Evolutionary conservation across 35 echinoderm and acorn worm species (phyloP).

Genomic region (Apostichopus californicus): DNA sequence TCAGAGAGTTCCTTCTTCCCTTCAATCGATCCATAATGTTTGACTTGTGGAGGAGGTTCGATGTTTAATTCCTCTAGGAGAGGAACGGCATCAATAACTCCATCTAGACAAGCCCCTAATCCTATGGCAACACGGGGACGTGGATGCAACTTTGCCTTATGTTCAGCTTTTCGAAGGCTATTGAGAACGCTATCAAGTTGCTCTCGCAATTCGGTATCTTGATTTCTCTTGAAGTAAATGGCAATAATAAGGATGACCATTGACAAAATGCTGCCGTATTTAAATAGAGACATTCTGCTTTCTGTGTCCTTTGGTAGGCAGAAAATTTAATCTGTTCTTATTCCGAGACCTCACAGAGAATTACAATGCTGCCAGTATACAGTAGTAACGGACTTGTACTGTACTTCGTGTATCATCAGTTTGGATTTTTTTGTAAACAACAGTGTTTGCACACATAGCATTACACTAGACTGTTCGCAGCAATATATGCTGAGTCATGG

Average conservation of each 20-base stretch:
- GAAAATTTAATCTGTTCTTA: too few relatives aligned
- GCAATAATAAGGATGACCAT: slow-evolving; percentile 41
- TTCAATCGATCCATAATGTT: slow-evolving; percentile 56
- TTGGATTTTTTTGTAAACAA: too few relatives aligned
- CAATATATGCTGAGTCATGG: too few relatives aligned
- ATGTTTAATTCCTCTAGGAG: slow-evolving; percentile 49
- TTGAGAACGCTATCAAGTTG: slow-evolving; percentile 32
- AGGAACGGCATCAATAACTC: slow-evolving; percentile 27
- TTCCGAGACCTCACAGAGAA: too few relatives aligned
- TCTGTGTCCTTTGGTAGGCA: background rate
- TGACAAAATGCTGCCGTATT: slow-evolving; percentile 57
- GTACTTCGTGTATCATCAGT: too few relatives aligned
- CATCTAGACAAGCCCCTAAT: slow-evolving; percentile 60
- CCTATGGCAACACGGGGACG: slow-evolving; percentile 59
- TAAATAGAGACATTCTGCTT: slow-evolving; percentile 34
- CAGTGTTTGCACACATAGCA: too few relatives aligned
- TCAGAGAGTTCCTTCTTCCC: slow-evolving; percentile 38
- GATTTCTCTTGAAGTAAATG: slow-evolving; percentile 38
- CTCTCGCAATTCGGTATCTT: slow-evolving; percentile 49
- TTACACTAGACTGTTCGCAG: too few relatives aligned
- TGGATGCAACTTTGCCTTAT: slow-evolving; percentile 47
- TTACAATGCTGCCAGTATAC: too few relatives aligned
- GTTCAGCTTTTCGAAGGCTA: slow-evolving; percentile 53
- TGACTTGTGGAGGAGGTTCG: slow-evolving; percentile 28
- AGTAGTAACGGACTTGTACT: too few relatives aligned